phyloP scores from a whole-genome alignment of 2,113 vertebrate genomes.

The Chloropsis hardwickii region DNA sequence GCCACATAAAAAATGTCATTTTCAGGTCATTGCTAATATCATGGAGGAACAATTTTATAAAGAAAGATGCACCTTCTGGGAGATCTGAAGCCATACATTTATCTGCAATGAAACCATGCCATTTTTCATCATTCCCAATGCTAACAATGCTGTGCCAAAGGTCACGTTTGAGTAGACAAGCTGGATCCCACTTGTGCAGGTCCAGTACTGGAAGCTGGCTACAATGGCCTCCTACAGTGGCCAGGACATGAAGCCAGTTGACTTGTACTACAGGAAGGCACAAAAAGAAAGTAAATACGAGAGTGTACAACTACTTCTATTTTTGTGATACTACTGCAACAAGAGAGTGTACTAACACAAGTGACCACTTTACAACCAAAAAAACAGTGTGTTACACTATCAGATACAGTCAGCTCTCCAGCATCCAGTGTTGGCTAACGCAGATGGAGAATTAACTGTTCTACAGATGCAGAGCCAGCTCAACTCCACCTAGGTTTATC shows the following conservation, averaged over 20 bases:
- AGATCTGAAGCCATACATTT: slow-evolving; percentile 18
- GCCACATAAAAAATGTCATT: neutral
- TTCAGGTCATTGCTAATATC: neutral
- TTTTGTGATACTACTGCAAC: neutral
- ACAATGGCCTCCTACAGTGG: neutral
- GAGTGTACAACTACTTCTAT: neutral
- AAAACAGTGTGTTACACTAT: neutral
- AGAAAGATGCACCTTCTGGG: slow-evolving; percentile 14
- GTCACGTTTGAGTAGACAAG: neutral
- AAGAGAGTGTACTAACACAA: neutral
- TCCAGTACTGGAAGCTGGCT: slow-evolving; percentile 9
- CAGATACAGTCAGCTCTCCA: neutral
- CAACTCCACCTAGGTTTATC: neutral
- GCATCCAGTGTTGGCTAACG: neutral
- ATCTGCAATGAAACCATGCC: slow-evolving; percentile 24
- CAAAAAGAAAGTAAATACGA: slow-evolving; percentile 25
- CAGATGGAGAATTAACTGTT: neutral
- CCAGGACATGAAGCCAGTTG: slow-evolving; percentile 20
- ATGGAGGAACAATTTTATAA: neutral
- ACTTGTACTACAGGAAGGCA: slow-evolving; percentile 21
- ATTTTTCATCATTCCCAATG: neutral
- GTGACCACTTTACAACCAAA: neutral
- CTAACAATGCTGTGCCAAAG: slow-evolving; percentile 26
- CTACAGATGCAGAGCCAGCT: neutral
- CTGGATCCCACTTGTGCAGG: slow-evolving; percentile 39